Evolutionary conservation across 2,113 vertebrate species (phyloP), one percentile per base, ranked within the genome.

Genomic region (Platysternon megacephalum): DNA sequence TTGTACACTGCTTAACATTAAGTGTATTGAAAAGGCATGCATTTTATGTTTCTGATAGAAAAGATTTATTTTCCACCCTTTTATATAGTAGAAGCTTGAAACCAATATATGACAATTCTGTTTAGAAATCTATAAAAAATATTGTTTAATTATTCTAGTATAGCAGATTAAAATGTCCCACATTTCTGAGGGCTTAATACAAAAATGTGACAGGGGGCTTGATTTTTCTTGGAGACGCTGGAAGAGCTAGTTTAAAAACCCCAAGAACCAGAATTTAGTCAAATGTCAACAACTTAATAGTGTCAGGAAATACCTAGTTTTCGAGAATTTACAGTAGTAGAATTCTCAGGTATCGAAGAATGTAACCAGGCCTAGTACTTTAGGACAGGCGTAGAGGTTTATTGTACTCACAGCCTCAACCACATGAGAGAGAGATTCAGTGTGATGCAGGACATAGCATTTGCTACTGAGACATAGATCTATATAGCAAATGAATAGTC

Each of bases 51-150:
- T 95, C 80, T 84, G 80, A 29, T 12, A 72, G 42, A 86, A 92
- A 84, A 85, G 61, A 7, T 95, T 95, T 95, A 93, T 97, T 96
- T 90, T 65, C 53, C 90, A 6, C 26, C 53, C 76, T 32, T 42
- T 9, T 32, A 55, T 89, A 93, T 88, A 92, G 0, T 86, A 81
- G 78, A n/a, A 93, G 89, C 11, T 83, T 78, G 52, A 95, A 95
- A 97, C 13, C 42, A 82, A 82, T 89, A 53, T 22, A 88, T 4
- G 32, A 88, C 14, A 91, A 85, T 90, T 79, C 52, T 1, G 11
- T 88, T 85, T 51, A 89, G 29, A 82, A 80, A 89, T 49, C 29
- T 84, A 55, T 14, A 4, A 39, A 5, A 55, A 8, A 82, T 32
- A 49, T 6, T 21, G 72, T 2, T 93, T 82, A 6, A 32, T 93